phyloP scores from a whole-genome alignment of 2,888 invertebrate genomes.

The Tanytarsus gracilentus region DNA sequence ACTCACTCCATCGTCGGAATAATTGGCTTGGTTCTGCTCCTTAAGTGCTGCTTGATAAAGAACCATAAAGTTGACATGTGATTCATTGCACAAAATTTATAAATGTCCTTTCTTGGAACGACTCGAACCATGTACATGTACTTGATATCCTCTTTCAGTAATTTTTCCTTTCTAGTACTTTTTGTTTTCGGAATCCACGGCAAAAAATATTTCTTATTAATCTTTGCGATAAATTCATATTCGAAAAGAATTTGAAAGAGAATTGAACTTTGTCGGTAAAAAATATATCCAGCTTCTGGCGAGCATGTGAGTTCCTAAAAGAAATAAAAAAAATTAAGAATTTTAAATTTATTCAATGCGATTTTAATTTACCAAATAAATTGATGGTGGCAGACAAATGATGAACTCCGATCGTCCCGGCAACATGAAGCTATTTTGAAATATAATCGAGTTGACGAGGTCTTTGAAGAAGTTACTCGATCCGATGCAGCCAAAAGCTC shows the following conservation, averaged over 20 bases:
- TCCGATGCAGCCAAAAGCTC: constrained; percentile 47
- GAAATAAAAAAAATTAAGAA: constrained; percentile 15
- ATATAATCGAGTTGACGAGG: constrained; percentile 51
- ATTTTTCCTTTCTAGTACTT: constrained; percentile 1
- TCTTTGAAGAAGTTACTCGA: constrained; percentile 51
- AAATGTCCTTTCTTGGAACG: constrained; percentile 50
- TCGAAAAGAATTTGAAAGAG: constrained; percentile 63
- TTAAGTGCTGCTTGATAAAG: constrained; percentile 58
- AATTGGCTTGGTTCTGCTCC: constrained; percentile 50
- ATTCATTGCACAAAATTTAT: constrained; percentile 45
- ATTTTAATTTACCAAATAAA: constrained; percentile 49
- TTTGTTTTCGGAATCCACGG: constrained; percentile 50
- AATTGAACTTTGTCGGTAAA: constrained; percentile 51
- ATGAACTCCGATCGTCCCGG: constrained; percentile 56
- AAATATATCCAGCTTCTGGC: constrained; percentile 45
- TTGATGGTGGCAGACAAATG: constrained; percentile 50
- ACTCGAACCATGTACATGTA: constrained; percentile 56
- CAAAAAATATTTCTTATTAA: constrained; percentile 56
- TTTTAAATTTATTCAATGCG: constrained; percentile 8
- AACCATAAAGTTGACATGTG: constrained; percentile 57
- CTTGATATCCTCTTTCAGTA: constrained; percentile 44
- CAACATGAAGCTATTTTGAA: constrained; percentile 48
- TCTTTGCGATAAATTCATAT: constrained; percentile 49
- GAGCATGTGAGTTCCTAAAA: constrained; percentile 51
- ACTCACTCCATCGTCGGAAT: constrained; percentile 69